Percentiles rank a stretch among this genome's conserved stretches.
Conservation (phyloP, 2,888 invertebrate genomes). For the Pterobdella sp. region DNA sequence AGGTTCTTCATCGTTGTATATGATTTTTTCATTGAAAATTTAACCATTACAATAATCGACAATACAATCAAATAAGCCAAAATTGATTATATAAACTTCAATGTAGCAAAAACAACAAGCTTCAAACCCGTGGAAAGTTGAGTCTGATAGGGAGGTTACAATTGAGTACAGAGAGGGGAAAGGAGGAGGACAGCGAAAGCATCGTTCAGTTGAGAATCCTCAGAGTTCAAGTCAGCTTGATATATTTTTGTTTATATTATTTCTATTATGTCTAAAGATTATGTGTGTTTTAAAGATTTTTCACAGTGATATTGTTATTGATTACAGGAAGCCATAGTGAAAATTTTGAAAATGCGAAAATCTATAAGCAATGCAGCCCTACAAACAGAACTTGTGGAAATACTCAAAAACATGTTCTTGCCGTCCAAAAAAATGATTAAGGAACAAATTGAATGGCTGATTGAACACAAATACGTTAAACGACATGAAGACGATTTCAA, state of each 20-base stretch:
- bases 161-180: slow-evolving; percentile 83
- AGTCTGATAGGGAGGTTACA: slow-evolving; percentile 92
- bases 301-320: slow-evolving; percentile 22
- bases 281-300: background rate
- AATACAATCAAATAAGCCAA: background rate
- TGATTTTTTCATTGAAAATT: background rate
- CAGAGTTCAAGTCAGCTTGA: slow-evolving; percentile 63
- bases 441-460: slow-evolving; percentile 98
- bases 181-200: slow-evolving; percentile 94
- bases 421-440: slow-evolving; percentile 99
- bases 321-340: slow-evolving; percentile 87
- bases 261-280: background rate
- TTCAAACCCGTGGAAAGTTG: slow-evolving; percentile 86
- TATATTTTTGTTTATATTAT: background rate
- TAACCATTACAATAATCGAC: background rate
- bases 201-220: slow-evolving; percentile 92
- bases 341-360: slow-evolving; percentile 96
- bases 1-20: background rate
- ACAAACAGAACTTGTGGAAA: slow-evolving; percentile 93
- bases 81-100: background rate
- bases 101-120: slow-evolving; percentile 79
- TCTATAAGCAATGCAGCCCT: slow-evolving; percentile 83
- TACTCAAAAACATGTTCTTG: slow-evolving; percentile 96
- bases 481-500: slow-evolving; percentile 95
- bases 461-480: slow-evolving; percentile 94